Conservation (phyloP, 2,888 invertebrate genomes). For the Belgica antarctica region DNA sequence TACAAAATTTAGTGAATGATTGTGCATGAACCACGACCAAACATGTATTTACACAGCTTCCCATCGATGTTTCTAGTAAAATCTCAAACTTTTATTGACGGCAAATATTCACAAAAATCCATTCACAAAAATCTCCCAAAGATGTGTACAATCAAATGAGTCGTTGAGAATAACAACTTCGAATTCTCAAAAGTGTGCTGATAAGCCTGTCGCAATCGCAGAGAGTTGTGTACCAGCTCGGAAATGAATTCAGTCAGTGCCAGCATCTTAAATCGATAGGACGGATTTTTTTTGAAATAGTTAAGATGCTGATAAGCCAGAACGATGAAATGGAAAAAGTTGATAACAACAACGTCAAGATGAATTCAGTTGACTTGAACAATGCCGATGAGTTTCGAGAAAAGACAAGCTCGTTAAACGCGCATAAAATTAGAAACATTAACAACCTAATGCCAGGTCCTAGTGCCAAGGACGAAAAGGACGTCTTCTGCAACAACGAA, state of each 20-base stretch:
- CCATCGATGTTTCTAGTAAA: no score
- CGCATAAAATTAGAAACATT: not conserved
- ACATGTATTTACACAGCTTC: no score
- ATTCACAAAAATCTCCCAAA: no score
- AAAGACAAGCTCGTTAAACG: not conserved
- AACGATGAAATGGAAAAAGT: conserved; percentile 16
- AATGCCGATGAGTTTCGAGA: not conserved
- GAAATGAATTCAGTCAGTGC: not conserved
- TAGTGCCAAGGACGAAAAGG: not conserved
- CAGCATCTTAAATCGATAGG: no score
- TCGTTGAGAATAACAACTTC: no score
- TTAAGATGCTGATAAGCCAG: conserved; percentile 26
- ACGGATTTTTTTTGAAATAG: not conserved
- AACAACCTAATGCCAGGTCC: not conserved
- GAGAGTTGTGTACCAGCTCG: not conserved
- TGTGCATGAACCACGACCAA: no score
- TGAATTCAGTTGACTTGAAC: conserved; percentile 14
- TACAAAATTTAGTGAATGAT: no score
- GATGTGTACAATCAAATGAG: no score
- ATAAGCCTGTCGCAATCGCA: not conserved
- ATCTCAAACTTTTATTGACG: no score
- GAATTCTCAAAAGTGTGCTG: conserved; percentile 4
- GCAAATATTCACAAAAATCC: no score
- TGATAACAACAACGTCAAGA: conserved; percentile 3
- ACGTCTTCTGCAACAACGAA: conserved; percentile 21